Evolutionary conservation across 2,888 invertebrate genomes (phyloP).

Genomic region (Itoplectis maculator): DNA sequence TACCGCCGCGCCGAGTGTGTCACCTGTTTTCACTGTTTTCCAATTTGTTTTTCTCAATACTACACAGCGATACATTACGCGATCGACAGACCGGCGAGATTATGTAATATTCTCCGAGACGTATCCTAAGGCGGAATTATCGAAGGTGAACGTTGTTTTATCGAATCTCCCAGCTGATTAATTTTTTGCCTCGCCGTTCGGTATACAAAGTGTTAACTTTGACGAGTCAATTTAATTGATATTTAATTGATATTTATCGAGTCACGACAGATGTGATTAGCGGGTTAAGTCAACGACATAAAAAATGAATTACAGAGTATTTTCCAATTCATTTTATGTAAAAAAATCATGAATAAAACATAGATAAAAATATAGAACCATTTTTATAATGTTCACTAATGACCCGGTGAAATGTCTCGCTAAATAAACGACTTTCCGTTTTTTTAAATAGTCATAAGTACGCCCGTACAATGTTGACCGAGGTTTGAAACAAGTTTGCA

Average conservation of each 20-base stretch:
- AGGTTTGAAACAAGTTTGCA: not conserved
- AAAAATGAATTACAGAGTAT: too few species aligned
- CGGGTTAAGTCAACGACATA: too few species aligned
- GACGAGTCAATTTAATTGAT: too few species aligned
- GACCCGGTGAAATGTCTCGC: too few species aligned
- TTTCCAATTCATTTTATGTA: too few species aligned
- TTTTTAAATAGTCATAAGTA: not conserved
- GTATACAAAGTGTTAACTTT: too few species aligned
- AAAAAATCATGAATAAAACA: too few species aligned
- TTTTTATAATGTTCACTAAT: too few species aligned
- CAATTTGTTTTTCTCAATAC: slow-evolving; percentile 26
- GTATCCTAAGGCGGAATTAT: not conserved
- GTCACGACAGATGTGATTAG: too few species aligned
- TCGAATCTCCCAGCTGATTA: not conserved
- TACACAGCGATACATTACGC: not conserved
- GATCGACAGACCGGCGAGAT: not conserved
- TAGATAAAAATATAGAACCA: too few species aligned
- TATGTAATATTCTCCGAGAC: not conserved
- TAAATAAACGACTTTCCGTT: not conserved
- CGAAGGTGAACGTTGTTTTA: not conserved
- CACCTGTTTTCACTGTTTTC: slow-evolving; percentile 7
- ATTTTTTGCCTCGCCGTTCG: too few species aligned
- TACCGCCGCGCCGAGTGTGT: not conserved
- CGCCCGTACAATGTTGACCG: not conserved
- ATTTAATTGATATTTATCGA: too few species aligned